Base-by-base conservation (phyloP, 2,888 invertebrate genomes). In the Hypolimnas misippus region DNA sequence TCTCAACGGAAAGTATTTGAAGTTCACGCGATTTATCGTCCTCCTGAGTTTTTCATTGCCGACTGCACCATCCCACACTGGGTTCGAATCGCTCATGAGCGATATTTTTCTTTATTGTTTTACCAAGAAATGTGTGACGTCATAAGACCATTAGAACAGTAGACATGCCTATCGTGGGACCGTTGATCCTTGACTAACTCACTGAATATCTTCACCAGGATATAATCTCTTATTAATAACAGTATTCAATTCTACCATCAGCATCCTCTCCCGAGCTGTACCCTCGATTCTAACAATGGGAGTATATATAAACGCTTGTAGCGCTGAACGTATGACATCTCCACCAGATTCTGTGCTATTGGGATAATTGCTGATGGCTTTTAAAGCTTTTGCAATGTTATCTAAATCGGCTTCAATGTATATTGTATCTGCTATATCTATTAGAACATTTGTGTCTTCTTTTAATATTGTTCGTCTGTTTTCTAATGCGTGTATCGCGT, bases 371-470 rank as follows among this genome's bases (percentile, higher is more conserved):
- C 44, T 17, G 0, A 65, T 16, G 1, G 63, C 50, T 35, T 53
- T 57, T 0, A 67, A 1, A 5, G 58, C 31, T 0, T 25, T 16
- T 5, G 58, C 42, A 7, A 67, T 56, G 1, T 60, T 40, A 1
- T 25, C 14, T 0, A 29, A 56, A 17, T 69, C 68, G 0, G 44
- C 19, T 10, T 56, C 35, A 1, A 14, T 14, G n/a, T 61, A 64
- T 0, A 68, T 17, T 0, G 31, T 54, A n/a, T 70, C 63, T 1
- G 53, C 14, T 3, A 60, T 16, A 3, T 65, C 63, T 0, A 70
- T 4, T 3, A 70, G 12, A 1, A 16, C 7, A 29, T 60, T 67
- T 12, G 46, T 29, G 3, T 67, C 64, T 4, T 38, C 17, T 2
- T 40, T 38, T 0, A 68, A 14, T 14, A 29, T 42, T 6, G 57